phyloP scores from a whole-genome alignment of 2,888 invertebrate genomes.

The Cantharis rufa region DNA sequence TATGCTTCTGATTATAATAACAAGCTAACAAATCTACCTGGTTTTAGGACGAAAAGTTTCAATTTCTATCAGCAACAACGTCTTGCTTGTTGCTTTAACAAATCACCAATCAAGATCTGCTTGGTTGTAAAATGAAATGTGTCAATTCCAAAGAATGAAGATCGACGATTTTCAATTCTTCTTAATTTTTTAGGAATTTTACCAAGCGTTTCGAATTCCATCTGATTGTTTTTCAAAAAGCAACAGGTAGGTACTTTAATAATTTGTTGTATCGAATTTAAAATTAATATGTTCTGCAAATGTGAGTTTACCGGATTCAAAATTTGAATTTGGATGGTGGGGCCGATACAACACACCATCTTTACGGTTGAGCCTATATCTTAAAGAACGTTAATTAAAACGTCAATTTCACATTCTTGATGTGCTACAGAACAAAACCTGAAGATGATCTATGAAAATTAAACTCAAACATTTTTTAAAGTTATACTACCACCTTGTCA shows the following conservation, averaged over 20 bases:
- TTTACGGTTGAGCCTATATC: not conserved
- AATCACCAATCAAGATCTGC: not conserved
- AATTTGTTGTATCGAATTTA: not conserved
- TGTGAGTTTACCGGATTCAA: not conserved
- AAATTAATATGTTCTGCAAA: not conserved
- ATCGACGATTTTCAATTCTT: not conserved
- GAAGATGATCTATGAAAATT: not conserved
- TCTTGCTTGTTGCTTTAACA: not conserved
- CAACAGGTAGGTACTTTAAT: not conserved
- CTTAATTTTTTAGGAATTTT: not conserved
- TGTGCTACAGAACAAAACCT: not conserved
- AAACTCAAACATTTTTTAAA: not conserved
- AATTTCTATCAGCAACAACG: not conserved
- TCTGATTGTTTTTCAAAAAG: not conserved
- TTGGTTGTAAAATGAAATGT: not conserved
- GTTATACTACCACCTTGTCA: not conserved
- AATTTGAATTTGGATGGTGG: not conserved
- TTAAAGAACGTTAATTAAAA: not conserved
- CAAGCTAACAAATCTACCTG: not conserved
- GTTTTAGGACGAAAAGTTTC: not conserved
- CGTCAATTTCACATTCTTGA: not conserved
- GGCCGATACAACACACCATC: not conserved
- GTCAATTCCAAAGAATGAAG: not conserved
- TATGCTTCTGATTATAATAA: not conserved
- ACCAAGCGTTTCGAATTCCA: not conserved